Evolutionary conservation across 2,888 invertebrate genomes (phyloP), one percentile per base, ranked within the genome.

Genomic region (Trichopria drosophilae): DNA sequence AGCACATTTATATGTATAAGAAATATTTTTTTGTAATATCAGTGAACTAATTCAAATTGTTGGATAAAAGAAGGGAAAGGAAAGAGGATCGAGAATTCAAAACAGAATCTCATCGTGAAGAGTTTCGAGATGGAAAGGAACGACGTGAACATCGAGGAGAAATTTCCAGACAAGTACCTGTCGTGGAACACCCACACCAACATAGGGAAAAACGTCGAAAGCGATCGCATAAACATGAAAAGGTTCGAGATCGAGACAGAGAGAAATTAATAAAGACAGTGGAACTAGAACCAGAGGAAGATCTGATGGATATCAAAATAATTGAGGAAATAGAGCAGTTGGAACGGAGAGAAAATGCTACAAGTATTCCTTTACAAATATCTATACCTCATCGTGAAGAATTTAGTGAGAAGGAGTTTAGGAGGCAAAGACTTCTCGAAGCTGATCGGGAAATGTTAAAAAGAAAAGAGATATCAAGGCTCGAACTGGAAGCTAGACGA

Each of bases 401-500:
- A 50, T 70, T 75, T 64, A 72, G 72, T 0, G 78, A 78, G 39
- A 73, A 76, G 16, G 71, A 76, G 29, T 65, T 77, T 29, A 68
- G 77, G 2, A 36, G 40, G 50, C 60, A 29, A 29, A 68, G 72
- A 32, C 61, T 75, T 4, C 46, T 75, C 34, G 74, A 74, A 51
- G 75, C 75, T 0, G 74, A 75, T 19, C 65, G 88, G 22, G 87
- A 90, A 77, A 88, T 86, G 82, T 86, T 86, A 3, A 82, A 87
- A 61, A 81, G 88, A 46, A 90, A 89, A 72, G 85, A 89, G 71
- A 84, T 84, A 43, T 87, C 87, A 0, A 80, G 86, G 16, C 80
- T 82, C 44, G 90, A 90, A 68, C 73, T 89, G 13, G 87, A 88
- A 71, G 85, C 88, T 0, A 79, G 90, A 10, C 81, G 90, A 32